Evolutionary conservation across 2,113 vertebrate species (phyloP).

Genomic region (Alethe castanea): DNA sequence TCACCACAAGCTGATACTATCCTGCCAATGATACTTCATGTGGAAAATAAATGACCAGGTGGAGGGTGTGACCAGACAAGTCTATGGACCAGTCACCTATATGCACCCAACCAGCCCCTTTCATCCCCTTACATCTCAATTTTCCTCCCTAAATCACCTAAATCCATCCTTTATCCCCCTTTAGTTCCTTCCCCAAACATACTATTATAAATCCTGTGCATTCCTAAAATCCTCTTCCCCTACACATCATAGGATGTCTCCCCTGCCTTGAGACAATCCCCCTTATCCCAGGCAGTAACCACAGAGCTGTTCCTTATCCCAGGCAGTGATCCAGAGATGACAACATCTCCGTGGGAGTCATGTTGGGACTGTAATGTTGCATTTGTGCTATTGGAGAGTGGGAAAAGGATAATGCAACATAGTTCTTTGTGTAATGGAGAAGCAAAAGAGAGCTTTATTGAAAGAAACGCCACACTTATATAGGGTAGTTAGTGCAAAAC

Average conservation of each 20-base stretch:
- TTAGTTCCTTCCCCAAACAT: not conserved
- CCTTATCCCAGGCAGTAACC: not conserved
- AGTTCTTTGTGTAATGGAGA: too few relatives aligned
- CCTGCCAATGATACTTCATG: not conserved
- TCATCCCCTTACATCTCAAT: not conserved
- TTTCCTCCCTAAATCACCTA: not conserved
- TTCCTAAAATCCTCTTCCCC: not conserved
- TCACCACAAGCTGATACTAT: not conserved
- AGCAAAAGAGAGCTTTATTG: too few relatives aligned
- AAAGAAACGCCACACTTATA: too few relatives aligned
- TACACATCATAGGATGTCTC: fast-evolving
- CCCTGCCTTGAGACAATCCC: not conserved
- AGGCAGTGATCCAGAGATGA: fast-evolving
- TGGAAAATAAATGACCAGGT: not conserved
- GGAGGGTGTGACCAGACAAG: not conserved
- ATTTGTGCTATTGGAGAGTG: too few relatives aligned
- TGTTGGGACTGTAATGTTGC: fast-evolving
- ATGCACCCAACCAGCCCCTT: not conserved
- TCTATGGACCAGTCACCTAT: too few relatives aligned
- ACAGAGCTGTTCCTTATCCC: not conserved
- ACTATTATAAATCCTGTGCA: not conserved
- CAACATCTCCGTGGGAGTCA: not conserved
- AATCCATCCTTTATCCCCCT: not conserved
- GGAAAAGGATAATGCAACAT: too few relatives aligned
- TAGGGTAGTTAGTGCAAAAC: too few relatives aligned